Conservation (phyloP, 2,888 invertebrate genomes). For the Amorpha juglandis region DNA sequence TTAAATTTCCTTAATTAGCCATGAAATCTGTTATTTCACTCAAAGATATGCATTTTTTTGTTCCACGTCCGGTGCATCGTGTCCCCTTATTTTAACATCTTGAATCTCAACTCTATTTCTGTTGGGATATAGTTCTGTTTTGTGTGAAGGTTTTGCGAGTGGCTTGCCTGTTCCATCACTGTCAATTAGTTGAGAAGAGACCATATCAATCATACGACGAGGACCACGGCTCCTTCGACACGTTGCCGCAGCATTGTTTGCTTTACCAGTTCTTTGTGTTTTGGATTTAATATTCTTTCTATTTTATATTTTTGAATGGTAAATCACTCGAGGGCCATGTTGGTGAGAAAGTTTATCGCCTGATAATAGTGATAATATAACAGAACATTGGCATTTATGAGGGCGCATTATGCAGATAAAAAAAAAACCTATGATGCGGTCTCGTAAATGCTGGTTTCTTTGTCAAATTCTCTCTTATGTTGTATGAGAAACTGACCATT, state of each 20-base stretch:
- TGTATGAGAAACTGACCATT: too few relatives aligned
- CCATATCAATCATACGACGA: conserved; percentile 77
- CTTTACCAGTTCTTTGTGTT: conserved; percentile 14
- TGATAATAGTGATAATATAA: too few relatives aligned
- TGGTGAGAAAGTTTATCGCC: too few relatives aligned
- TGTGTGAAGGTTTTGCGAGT: conserved; percentile 52
- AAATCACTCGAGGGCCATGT: not conserved
- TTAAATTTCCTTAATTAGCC: conserved; percentile 46
- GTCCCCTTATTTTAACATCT: not conserved
- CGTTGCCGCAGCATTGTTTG: conserved; percentile 25
- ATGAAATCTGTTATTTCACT: conserved; percentile 54
- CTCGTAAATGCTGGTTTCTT: too few relatives aligned
- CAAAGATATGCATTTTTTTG: conserved; percentile 50
- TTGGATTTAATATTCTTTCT: conserved; percentile 9
- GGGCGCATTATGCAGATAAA: too few relatives aligned
- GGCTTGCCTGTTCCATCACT: conserved; percentile 78
- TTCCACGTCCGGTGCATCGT: conserved; percentile 54
- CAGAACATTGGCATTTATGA: too few relatives aligned
- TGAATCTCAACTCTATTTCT: conserved; percentile 42
- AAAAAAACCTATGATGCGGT: too few relatives aligned
- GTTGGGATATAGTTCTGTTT: conserved; percentile 39
- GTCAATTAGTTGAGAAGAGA: conserved; percentile 81
- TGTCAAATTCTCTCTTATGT: too few relatives aligned
- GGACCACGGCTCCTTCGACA: conserved; percentile 32
- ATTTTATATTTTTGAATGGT: not conserved